phyloP scores from a whole-genome alignment of 2,113 vertebrate species.

The Monopterus albus region DNA sequence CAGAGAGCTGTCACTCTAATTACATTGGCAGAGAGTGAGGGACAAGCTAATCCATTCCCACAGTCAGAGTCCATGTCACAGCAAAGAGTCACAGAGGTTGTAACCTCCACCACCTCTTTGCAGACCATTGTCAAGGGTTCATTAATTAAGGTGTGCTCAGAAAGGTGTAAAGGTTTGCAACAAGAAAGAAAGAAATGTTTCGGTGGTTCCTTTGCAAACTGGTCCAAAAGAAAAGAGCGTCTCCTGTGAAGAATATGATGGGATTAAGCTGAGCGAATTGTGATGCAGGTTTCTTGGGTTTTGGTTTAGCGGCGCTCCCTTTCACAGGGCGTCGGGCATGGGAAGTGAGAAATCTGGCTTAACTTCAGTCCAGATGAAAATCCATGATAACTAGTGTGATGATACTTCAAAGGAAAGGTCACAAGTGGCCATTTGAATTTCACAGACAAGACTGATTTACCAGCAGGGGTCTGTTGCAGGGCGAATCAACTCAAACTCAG shows the following conservation, averaged over 20 bases:
- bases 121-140: conserved; percentile 46
- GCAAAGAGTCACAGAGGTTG: conserved; percentile 59
- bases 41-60: conserved; percentile 74
- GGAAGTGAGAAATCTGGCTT: conserved; percentile 70
- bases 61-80: conserved; percentile 59
- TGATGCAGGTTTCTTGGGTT: conserved; percentile 41
- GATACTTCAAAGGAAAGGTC: conserved; percentile 71
- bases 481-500: conserved; percentile 4
- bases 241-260: conserved; percentile 26
- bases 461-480: conserved; percentile 25
- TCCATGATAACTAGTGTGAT: conserved; percentile 63
- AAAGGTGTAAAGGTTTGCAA: conserved; percentile 13
- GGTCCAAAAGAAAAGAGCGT: conserved; percentile 4
- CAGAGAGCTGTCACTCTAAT: conserved; percentile 66
- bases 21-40: conserved; percentile 56
- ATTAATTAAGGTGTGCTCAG: conserved; percentile 44
- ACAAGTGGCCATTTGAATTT: conserved; percentile 59
- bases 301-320: conserved; percentile 28
- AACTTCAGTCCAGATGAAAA: conserved; percentile 63
- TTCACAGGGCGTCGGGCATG: conserved; percentile 57
- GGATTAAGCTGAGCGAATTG: conserved; percentile 53
- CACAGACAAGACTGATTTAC: conserved; percentile 52
- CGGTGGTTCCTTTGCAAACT: conserved; percentile 35
- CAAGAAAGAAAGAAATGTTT: background rate
- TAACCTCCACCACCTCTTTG: conserved; percentile 50